Percentiles rank a stretch among this genome's conserved stretches.
Conservation (phyloP, 2,888 invertebrate genomes). For the Conus canariensis region DNA sequence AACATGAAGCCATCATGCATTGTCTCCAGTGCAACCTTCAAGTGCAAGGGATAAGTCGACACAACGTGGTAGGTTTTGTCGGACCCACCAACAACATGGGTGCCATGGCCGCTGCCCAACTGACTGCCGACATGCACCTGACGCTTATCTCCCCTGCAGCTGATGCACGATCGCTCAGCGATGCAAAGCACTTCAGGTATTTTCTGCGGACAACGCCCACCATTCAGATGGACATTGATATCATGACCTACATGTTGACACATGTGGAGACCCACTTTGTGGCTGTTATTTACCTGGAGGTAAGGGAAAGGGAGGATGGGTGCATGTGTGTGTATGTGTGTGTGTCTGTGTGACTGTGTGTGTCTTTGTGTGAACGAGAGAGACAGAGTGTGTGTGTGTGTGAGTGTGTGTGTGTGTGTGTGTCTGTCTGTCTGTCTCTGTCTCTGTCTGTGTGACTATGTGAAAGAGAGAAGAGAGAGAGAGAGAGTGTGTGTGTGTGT, state of each 20-base stretch:
- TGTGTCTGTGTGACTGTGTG: neutral
- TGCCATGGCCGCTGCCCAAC: slow-evolving; percentile 59
- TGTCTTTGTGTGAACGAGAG: no score
- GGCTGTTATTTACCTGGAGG: slow-evolving; percentile 55
- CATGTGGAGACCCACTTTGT: slow-evolving; percentile 53
- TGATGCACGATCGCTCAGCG: slow-evolving; percentile 58
- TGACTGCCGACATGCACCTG: slow-evolving; percentile 81
- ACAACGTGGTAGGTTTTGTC: slow-evolving; percentile 67
- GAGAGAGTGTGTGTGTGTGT: no score
- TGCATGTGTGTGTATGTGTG: neutral
- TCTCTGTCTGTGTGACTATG: neutral
- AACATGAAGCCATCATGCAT: no score
- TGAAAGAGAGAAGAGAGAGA: no score
- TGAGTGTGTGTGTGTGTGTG: no score
- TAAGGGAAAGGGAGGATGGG: no score
- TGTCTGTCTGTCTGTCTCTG: no score
- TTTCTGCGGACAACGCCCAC: slow-evolving; percentile 68
- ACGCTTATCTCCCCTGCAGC: slow-evolving; percentile 79
- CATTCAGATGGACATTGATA: slow-evolving; percentile 59
- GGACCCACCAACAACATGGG: slow-evolving; percentile 67
- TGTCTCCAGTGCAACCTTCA: slow-evolving; percentile 64
- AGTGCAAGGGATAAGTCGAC: slow-evolving; percentile 58
- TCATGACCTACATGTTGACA: slow-evolving; percentile 61
- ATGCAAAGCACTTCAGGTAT: slow-evolving; percentile 55
- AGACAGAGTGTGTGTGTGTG: no score